Conservation (phyloP, 2,113 vertebrate genomes). For the Rhabdomys dilectus region DNA sequence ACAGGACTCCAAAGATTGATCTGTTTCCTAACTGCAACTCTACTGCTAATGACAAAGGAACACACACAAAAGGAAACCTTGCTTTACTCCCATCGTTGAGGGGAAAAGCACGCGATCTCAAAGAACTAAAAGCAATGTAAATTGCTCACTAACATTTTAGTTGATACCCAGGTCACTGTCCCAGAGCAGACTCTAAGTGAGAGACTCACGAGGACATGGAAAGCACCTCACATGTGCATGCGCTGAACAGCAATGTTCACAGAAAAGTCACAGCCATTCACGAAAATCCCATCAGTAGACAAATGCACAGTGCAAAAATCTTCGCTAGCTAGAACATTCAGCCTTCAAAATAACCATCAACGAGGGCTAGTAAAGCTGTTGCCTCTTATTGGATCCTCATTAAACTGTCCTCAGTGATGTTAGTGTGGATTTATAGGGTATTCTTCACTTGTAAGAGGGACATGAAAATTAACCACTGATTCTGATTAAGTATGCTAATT, state of each 20-base stretch:
- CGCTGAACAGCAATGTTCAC: conserved; percentile 64
- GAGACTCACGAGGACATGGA: conserved; percentile 45
- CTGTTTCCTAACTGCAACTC: neutral
- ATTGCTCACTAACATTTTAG: conserved; percentile 45
- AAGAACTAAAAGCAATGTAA: neutral
- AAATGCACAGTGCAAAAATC: neutral
- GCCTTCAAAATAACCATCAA: neutral
- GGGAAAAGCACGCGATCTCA: neutral
- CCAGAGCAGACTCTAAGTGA: conserved; percentile 51
- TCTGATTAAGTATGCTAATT: neutral
- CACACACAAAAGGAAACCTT: neutral
- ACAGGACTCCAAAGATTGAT: neutral
- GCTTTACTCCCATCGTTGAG: neutral
- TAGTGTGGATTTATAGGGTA: neutral
- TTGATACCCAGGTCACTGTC: neutral
- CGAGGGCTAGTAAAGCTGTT: neutral
- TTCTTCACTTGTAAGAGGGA: neutral
- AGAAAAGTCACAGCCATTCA: conserved; percentile 59
- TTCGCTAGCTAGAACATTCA: neutral
- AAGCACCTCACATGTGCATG: conserved; percentile 48
- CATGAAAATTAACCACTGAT: neutral
- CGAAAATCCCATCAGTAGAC: neutral
- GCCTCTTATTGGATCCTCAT: neutral
- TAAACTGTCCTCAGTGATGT: neutral
- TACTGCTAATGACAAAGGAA: neutral